Base-by-base conservation (phyloP, 1,140 invertebrate species). In the Sarcophaga bullata region DNA sequence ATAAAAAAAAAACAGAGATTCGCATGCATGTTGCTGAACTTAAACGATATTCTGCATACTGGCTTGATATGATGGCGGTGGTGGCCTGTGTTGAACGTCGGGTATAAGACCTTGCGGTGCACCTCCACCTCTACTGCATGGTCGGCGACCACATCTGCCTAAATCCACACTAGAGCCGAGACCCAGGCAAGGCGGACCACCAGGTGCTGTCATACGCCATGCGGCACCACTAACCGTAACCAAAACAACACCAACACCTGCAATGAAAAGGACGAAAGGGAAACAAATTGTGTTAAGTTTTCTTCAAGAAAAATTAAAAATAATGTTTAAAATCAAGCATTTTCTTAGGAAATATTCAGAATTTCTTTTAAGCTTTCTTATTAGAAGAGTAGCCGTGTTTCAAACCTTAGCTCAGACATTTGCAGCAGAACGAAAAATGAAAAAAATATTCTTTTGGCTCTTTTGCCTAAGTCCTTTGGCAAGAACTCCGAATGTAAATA, bases 21-120 rank as follows among this genome's bases (percentile, higher is more conserved):
- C 25, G 25, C 2, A 62, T 62, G 6, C 6, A n/a, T 73, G 19
- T 52, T 58, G 85, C 84, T 85, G 84, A 93, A 92, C 92, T 92
- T 84, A 98, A 92, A 88, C 97, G 93, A 90, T 98, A 98, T 88
- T 98, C 91, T 98, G 96, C 97, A 98, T 98, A 84, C 96, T 97
- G 15, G 97, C 97, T 92, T 98, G 96, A 90, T 98, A 98, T 80
- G 96, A 97, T 15, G 97, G 97, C 47, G 97, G 97, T 80, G 97
- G 97, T 19, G 96, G 96, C 85, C 97, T 92, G 90, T 97, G 97
- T n/a, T 97, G 96, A 89, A 98, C 98, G 91, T 98, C 97, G 97
- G 96, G 91, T 98, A 98, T 91, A 95, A 98, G 97, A 73, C 96
- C 97, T 58, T 96, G 96, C 17, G 88, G 87, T 37, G 86, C 88